Evolutionary conservation across 2,888 invertebrate genomes (phyloP), one percentile per base, ranked within the genome.

Genomic region (Conops quadrifasciatus): DNA sequence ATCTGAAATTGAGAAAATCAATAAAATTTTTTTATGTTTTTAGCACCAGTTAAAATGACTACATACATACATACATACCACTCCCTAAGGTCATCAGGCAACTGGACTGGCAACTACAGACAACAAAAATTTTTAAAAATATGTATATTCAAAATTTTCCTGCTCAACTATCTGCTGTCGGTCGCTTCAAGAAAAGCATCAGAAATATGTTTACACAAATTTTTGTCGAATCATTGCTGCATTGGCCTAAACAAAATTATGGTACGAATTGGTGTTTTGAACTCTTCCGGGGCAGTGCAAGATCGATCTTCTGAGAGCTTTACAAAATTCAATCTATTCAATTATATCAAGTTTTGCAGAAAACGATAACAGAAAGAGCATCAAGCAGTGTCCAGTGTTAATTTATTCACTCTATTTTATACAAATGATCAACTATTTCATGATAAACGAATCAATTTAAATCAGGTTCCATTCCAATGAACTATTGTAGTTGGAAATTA

Each of bases 211-310:
- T 36, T 36, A 7, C 9, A 9, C 4, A 36, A 36, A 36, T 36
- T 36, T 36, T 7, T 36, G 5, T 9, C 9, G 36, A 36, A 36
- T 4, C 4, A 36, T 36, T 4, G 5, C 36, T 9, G 36, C 36
- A 36, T 36, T 4, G 36, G 36, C 36, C 36, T 36, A 36, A 36
- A 36, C 36, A 4, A 36, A 36, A 36, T 7, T n/a, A n/a, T n/a
- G n/a, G n/a, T n/a, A n/a, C n/a, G n/a, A n/a, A 45, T 16, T 63
- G 45, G 13, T 63, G 56, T 56, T n/a, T 15, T 56, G 21, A 16
- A 56, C 56, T 56, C 56, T 56, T 24, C 28, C 59, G 26, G 26
- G 16, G 59, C 51, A 19, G n/a, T 51, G 51, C 51, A 51, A 24
- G 4, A 26, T 21, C n/a, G n/a, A n/a, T n/a, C n/a, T 16, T 21